These are phyloP conservation scores for Ischnus inquisitorius DNA, from an alignment of 2,888 invertebrate genomes.

Conservation along the genomic window DNA sequence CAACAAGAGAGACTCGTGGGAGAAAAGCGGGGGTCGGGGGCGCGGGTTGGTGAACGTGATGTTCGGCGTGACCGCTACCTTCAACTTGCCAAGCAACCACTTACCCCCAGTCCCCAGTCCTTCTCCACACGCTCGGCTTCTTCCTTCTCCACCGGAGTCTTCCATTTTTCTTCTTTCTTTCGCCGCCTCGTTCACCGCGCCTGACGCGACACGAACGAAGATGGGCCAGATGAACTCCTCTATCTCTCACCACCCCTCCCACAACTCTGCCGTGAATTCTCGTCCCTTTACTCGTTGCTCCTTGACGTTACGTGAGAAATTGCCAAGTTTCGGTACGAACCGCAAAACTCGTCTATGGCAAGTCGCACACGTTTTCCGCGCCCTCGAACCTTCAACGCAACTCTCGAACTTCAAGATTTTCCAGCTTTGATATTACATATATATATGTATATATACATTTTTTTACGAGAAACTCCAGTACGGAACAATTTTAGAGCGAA, in stretches of 20 bases:
- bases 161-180: conserved; percentile 56
- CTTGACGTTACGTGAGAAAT: conserved; percentile 55
- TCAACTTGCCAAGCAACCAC: conserved; percentile 68
- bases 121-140: conserved; percentile 46
- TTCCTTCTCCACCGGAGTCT: conserved; percentile 24
- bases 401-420: conserved; percentile 42
- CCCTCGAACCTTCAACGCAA: not conserved
- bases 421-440: conserved; percentile 61
- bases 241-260: not conserved
- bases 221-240: conserved; percentile 43
- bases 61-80: conserved; percentile 69
- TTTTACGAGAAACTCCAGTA: conserved; percentile 38
- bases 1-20: conserved; percentile 33
- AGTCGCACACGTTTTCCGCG: conserved; percentile 15
- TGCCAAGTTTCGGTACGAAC: conserved; percentile 71
- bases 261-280: conserved; percentile 19
- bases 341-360: conserved; percentile 33
- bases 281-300: conserved; percentile 20
- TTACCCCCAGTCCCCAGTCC: conserved; percentile 61
- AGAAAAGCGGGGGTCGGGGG: too few species aligned
- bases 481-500: conserved; percentile 39
- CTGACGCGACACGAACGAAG: conserved; percentile 28
- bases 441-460: conserved; percentile 44
- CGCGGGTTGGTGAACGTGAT: conserved; percentile 38
- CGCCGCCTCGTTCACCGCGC: conserved; percentile 26